Percentiles rank a stretch among this genome's conserved stretches.
Evolutionary conservation across 2,113 vertebrate genomes (phyloP).

Genomic region (Xenus cinereus): DNA sequence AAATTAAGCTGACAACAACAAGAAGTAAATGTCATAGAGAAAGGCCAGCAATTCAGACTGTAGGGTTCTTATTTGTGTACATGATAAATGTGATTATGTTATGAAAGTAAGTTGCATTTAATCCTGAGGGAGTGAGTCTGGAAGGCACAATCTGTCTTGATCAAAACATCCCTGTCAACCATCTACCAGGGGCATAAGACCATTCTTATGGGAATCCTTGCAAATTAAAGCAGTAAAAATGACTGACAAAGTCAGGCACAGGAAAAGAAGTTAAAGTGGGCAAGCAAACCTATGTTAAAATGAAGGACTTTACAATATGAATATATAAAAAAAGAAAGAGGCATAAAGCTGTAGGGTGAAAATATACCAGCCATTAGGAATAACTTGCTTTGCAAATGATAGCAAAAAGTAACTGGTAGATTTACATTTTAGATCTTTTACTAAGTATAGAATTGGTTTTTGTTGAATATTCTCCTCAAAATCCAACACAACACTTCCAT

Average conservation of each 20-base stretch:
- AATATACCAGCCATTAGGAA: background rate
- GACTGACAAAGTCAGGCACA: background rate
- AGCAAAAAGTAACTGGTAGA: background rate
- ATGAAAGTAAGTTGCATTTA: background rate
- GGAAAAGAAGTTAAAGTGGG: background rate
- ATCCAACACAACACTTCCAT: background rate
- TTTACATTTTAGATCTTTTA: background rate
- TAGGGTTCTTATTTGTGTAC: background rate
- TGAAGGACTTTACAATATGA: background rate
- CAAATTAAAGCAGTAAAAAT: conserved; percentile 18
- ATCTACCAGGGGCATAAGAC: background rate
- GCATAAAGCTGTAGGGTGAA: background rate
- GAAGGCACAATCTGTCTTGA: background rate
- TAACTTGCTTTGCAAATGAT: background rate
- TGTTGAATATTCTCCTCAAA: background rate
- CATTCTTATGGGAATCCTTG: background rate
- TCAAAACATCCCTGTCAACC: background rate
- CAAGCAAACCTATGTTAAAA: background rate
- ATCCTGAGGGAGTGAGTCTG: background rate
- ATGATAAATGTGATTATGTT: background rate
- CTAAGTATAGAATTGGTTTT: background rate
- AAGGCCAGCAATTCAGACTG: background rate
- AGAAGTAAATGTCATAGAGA: background rate
- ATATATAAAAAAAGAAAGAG: background rate
- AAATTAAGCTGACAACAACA: background rate